Evolutionary conservation across 2,888 invertebrate species (phyloP), one percentile per base, ranked within the genome.

Genomic region (Campoletis raptor): DNA sequence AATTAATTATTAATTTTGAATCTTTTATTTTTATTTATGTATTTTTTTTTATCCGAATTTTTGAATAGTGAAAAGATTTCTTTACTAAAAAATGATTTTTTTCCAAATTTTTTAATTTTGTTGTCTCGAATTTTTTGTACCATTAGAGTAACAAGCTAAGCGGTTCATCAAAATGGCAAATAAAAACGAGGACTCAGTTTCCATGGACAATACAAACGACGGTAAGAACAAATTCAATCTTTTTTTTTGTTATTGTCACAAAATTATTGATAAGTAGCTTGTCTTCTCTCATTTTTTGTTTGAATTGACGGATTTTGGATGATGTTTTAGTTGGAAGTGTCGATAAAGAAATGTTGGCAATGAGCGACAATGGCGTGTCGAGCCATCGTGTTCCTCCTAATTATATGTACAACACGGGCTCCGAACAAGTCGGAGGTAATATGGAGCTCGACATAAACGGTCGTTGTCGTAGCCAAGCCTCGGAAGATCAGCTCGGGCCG

Each of bases 401-500:
- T 61, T 93, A 94, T 90, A 88, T 93, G 79, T 93, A 92, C 83
- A 92, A 90, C 85, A 88, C 91, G 6, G 91, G 92, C 81, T 91
- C 92, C 18, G 93, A 92, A 64, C 92, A 91, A 84, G 89, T 89
- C 21, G 89, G 89, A 30, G 91, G 91, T 21, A 88, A 88, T 74
- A 89, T 85, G 15, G 92, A 92, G 70, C 91, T 89, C 61, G 92
- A 94, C 42, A 91, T 91, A 54, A 90, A 91, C 85, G 91, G 91
- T 83, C 91, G 92, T 64, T 92, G 90, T 83, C 91, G 94, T 85
- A 96, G 96, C 91, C 95, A 95, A 92, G 96, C 97, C 85, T 96
- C 96, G 89, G 96, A 96, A 89, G 97, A 97, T 93, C 97, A 97
- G 88, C 95, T 99, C 81, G 99, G 99, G 24, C 98, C 99, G 0